Evolutionary conservation across 2,797 vertebrate genomes (phyloP), one percentile per base, ranked within the genome.

Genomic region (Zenarchopterus dispar): DNA sequence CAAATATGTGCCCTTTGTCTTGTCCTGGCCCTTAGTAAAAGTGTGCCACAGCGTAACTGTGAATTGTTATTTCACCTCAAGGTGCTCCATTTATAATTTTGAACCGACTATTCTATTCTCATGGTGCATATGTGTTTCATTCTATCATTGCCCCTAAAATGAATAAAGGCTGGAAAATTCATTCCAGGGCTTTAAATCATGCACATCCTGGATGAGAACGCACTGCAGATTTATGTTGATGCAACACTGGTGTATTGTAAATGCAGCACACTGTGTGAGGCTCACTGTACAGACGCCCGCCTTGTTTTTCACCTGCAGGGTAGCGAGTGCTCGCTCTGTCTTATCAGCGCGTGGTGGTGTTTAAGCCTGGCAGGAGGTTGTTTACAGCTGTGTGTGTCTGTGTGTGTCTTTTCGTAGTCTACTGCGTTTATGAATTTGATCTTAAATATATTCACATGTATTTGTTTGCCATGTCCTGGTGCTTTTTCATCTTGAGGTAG

Each of bases 291-390:
- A 45, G 56, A 84, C 41, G 70, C 79, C 60, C 73, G 56, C 69
- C 63, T 75, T 85, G 69, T 83, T 87, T 81, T 81, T 67, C 41
- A 76, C 75, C 81, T 73, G 64, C 80, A 66, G 86, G 69, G 77
- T 75, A 71, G 78, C 70, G 44, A 75, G 65, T 42, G 41, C 44
- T 59, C 62, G 54, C 41, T 80, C 62, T 56, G 72, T 75, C 69
- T 90, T 88, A 84, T 85, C 81, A 75, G 76, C 73, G 53, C 71
- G 78, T 13, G 41, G 62, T 36, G 64, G 63, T 76, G 79, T 81
- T 77, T 73, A 73, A 59, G 56, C 57, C 60, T 76, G 78, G 74
- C 70, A 43, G 54, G 39, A 6, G 46, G 26, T 21, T 68, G 50
- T 60, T 59, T 48, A 57, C 1, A 28, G 1, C 31, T 23, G 49